Evolutionary conservation across 2,888 invertebrate species (phyloP).

Genomic region (Cephus sareptanus): DNA sequence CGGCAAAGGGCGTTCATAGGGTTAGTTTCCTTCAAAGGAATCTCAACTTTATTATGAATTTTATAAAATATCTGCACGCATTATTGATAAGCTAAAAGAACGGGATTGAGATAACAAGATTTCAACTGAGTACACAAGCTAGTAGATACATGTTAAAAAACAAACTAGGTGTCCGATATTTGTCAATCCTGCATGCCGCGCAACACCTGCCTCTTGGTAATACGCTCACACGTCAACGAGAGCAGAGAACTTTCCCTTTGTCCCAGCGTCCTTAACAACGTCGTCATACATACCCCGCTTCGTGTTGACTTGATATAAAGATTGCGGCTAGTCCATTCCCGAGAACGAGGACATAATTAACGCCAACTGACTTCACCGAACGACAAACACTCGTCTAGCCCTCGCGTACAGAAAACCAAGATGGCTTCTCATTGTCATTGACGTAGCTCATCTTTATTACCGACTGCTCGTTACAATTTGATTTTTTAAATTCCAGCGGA

Average conservation of each 20-base stretch:
- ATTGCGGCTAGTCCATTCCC: not conserved
- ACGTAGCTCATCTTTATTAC: constrained; percentile 28
- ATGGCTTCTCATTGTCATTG: constrained; percentile 46
- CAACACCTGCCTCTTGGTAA: not conserved
- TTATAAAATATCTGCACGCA: not conserved
- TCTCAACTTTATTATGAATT: not conserved
- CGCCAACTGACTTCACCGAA: constrained; percentile 23
- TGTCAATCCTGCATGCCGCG: not conserved
- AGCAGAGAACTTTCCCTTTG: not conserved
- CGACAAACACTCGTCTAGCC: constrained; percentile 21
- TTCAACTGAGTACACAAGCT: not conserved
- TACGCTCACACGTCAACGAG: not conserved
- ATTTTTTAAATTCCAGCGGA: not conserved
- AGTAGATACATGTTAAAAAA: not conserved
- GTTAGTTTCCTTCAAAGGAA: not conserved
- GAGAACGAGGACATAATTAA: constrained; percentile 30
- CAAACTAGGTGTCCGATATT: not conserved
- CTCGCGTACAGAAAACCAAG: constrained; percentile 36
- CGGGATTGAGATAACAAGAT: not conserved
- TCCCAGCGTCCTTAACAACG: not conserved
- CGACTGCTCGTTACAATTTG: not conserved
- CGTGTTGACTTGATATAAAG: not conserved
- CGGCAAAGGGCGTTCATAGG: not conserved
- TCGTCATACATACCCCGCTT: not conserved
- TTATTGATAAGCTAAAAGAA: not conserved